phyloP scores from a whole-genome alignment of 2,888 invertebrate genomes.

The Drosophila ezoana region DNA sequence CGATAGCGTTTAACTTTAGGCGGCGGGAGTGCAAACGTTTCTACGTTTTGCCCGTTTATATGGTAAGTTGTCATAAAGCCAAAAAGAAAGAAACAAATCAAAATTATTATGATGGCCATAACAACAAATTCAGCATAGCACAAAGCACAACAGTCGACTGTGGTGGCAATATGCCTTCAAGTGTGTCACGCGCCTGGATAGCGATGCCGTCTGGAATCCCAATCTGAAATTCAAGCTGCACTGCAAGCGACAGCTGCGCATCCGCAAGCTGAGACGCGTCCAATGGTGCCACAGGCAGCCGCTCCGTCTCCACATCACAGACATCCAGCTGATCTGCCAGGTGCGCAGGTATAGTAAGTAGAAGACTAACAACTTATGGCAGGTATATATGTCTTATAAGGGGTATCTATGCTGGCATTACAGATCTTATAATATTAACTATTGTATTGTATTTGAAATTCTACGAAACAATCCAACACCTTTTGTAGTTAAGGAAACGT shows the following conservation, averaged over 20 bases:
- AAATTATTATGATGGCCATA: slow-evolving; percentile 41
- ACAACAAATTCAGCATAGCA: slow-evolving; percentile 56
- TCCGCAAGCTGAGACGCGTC: slow-evolving; percentile 56
- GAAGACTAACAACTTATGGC: neutral
- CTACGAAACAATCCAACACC: too few species aligned
- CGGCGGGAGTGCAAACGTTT: slow-evolving; percentile 75
- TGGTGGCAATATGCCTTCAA: slow-evolving; percentile 78
- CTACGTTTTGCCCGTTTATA: slow-evolving; percentile 75
- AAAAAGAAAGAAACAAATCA: slow-evolving; percentile 14
- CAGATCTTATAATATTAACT: too few species aligned
- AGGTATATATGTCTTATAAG: neutral
- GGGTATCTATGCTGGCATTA: neutral
- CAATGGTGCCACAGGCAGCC: slow-evolving; percentile 61
- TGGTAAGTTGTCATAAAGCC: slow-evolving; percentile 65
- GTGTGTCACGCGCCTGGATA: slow-evolving; percentile 60
- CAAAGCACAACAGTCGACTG: slow-evolving; percentile 68
- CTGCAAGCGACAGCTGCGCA: slow-evolving; percentile 71
- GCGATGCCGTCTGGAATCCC: slow-evolving; percentile 60
- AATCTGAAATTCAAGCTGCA: slow-evolving; percentile 68
- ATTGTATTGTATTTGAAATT: too few species aligned
- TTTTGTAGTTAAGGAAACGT: too few species aligned
- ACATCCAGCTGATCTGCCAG: slow-evolving; percentile 68
- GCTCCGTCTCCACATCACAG: slow-evolving; percentile 63
- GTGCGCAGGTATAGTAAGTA: slow-evolving; percentile 46
- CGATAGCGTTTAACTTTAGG: slow-evolving; percentile 75